phyloP scores from a whole-genome alignment of 2,797 vertebrate genomes.

The Gadopsis bispinosus region DNA sequence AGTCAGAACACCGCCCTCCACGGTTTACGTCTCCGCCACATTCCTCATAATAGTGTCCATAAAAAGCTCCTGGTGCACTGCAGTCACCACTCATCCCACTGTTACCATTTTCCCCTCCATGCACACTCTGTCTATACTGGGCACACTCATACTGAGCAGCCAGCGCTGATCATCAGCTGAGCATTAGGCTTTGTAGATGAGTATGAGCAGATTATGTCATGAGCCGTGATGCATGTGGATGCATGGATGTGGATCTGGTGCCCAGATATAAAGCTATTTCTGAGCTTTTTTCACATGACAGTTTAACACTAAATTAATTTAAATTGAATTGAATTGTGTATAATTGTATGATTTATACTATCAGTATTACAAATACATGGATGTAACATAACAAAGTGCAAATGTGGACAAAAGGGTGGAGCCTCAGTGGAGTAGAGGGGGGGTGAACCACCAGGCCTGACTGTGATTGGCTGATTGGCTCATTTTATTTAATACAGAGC shows the following conservation, averaged over 20 bases:
- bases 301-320: background rate
- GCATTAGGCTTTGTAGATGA: conserved; percentile 54
- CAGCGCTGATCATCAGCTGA: conserved; percentile 28
- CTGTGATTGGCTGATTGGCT: too few species aligned
- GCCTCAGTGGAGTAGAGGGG: too few species aligned
- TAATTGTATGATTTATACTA: background rate
- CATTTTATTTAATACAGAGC: too few species aligned
- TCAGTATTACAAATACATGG: background rate
- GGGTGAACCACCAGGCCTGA: too few species aligned
- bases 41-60: conserved; percentile 77
- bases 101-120: conserved; percentile 12
- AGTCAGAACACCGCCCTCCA: conserved; percentile 38
- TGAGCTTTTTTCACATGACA: background rate
- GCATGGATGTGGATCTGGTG: conserved; percentile 26
- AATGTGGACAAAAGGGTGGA: too few species aligned
- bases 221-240: conserved; percentile 34
- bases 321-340: background rate
- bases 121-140: conserved; percentile 27
- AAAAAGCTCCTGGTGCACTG: conserved; percentile 44
- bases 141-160: background rate
- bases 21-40: conserved; percentile 58
- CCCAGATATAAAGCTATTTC: background rate
- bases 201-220: conserved; percentile 64
- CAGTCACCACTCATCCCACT: conserved; percentile 53
- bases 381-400: too few species aligned